These are phyloP conservation scores for Drosophila carrolli DNA, from an alignment of 1,140 invertebrate genomes.

Conservation along the genomic window DNA sequence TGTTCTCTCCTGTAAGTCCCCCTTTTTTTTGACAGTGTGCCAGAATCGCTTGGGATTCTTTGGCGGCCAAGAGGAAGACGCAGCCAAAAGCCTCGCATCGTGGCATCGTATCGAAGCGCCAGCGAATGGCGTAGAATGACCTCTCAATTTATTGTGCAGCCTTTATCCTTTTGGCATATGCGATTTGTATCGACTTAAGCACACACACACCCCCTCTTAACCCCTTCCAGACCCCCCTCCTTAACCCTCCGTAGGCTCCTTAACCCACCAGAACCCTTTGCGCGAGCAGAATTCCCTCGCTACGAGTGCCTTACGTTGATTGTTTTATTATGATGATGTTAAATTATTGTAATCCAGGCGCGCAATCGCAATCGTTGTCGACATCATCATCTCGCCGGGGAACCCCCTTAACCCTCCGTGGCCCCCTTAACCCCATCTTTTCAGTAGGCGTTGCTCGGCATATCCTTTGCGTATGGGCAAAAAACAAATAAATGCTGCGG, in stretches of 20 bases:
- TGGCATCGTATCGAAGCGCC: conserved; percentile 46
- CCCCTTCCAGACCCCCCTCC: neutral
- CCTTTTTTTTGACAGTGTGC: neutral
- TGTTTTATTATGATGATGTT: conserved; percentile 85
- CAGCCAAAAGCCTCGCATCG: conserved; percentile 33
- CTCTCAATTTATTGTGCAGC: conserved; percentile 84
- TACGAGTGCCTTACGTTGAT: conserved; percentile 79
- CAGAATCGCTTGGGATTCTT: conserved; percentile 11
- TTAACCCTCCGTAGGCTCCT: no score
- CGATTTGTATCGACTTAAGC: conserved; percentile 79
- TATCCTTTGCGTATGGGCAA: conserved; percentile 79
- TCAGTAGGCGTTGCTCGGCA: conserved; percentile 69
- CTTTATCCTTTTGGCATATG: conserved; percentile 81
- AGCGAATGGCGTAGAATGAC: conserved; percentile 76
- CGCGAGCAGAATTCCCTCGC: conserved; percentile 14
- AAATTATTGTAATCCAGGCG: conserved; percentile 84
- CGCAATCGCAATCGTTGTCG: conserved; percentile 83
- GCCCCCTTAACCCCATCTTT: neutral
- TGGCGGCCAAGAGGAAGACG: conserved; percentile 37
- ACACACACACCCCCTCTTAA: conserved; percentile 29
- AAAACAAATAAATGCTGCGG: conserved; percentile 73
- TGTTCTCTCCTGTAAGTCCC: no score
- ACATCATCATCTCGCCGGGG: conserved; percentile 70
- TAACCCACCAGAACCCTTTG: conserved; percentile 9
- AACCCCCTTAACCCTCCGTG: conserved; percentile 8